Base-by-base conservation (phyloP, 64 coral and sea anemone species). In the Catalaphyllia jardinei region DNA sequence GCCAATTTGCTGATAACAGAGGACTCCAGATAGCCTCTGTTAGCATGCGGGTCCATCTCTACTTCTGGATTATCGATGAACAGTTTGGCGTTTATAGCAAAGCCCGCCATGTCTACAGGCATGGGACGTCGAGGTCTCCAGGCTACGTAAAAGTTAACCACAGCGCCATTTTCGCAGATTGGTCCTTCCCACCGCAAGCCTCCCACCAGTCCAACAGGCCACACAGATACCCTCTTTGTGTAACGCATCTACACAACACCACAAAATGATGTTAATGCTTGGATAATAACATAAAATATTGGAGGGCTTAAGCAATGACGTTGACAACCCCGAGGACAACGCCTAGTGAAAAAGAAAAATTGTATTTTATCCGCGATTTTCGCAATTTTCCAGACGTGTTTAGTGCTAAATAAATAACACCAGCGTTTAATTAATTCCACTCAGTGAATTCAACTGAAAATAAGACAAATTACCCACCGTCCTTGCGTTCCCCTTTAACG, bases 121-220 rank as follows among this genome's bases (percentile, higher is more conserved):
- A 98, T 77, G 20, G 89, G 87, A 25, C 96, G 79, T 14, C 76
- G 54, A 13, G 90, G 96, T 19, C 90, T 76, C 89, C 86, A 98
- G 13, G 62, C 61, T 17, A 90, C 90, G 62, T 92, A 92, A 75
- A 98, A 98, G 16, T 61, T 78, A n/a, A 95, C 59, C 0, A 98
- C 88, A 76, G 81, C 87, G 18, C 93, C 93, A 88, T 93, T 50
- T 67, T 86, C 67, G 62, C 96, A 98, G 22, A 98, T 57, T 50
- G 96, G 96, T 10, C 96, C 96, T 78, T 95, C 93, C 93, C 93
- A 98, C 62, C 83, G 88, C 39, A 95, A 60, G 5, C 93, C 96
- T 27, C 96, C 96, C 3, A 95, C 93, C 29, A 98, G 31, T n/a
- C 96, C 96, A 10, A 98, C 96, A 5, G 93, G 96, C 96, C 96